These are phyloP conservation scores for Chiridota heheva DNA, from an alignment of 35 echinoderm and acorn worm genomes.

Conservation along the genomic window DNA sequence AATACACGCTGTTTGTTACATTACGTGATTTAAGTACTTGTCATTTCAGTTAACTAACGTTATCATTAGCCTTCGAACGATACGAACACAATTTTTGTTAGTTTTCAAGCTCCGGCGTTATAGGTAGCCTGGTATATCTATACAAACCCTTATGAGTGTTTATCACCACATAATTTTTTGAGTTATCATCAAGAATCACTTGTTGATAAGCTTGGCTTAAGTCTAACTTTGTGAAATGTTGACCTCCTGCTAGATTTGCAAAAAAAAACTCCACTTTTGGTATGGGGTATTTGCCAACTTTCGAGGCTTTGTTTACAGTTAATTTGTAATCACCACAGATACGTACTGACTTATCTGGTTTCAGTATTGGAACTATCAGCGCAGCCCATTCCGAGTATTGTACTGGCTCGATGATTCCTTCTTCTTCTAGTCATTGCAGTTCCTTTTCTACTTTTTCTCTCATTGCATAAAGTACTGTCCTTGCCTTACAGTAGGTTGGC, in stretches of 20 bases:
- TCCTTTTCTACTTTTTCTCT: slow-evolving; percentile 51
- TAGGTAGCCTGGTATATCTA: too few relatives aligned
- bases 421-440: slow-evolving; percentile 11
- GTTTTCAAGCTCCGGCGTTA: too few relatives aligned
- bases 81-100: too few relatives aligned
- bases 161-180: slow-evolving; percentile 6
- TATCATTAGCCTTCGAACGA: too few relatives aligned
- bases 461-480: slow-evolving; percentile 52
- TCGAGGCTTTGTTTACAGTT: slow-evolving; percentile 36
- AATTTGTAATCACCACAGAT: slow-evolving; percentile 69
- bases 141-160: slow-evolving; percentile 57
- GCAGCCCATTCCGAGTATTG: slow-evolving; percentile 44
- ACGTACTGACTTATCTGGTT: slow-evolving; percentile 20
- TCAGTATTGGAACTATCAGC: slow-evolving; percentile 52
- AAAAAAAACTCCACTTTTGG: slow-evolving; percentile 35
- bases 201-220: slow-evolving; percentile 53
- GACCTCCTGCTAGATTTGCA: slow-evolving; percentile 9
- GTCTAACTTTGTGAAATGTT: slow-evolving; percentile 53
- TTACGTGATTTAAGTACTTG: too few relatives aligned
- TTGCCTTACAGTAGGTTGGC: slow-evolving; percentile 29
- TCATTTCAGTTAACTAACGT: too few relatives aligned
- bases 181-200: slow-evolving; percentile 31
- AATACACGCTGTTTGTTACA: too few relatives aligned
- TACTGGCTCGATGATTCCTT: slow-evolving; percentile 46
- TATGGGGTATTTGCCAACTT: slow-evolving; percentile 47